phyloP scores from a whole-genome alignment of 2,113 vertebrate species.

The Beaufortia kweichowensis region DNA sequence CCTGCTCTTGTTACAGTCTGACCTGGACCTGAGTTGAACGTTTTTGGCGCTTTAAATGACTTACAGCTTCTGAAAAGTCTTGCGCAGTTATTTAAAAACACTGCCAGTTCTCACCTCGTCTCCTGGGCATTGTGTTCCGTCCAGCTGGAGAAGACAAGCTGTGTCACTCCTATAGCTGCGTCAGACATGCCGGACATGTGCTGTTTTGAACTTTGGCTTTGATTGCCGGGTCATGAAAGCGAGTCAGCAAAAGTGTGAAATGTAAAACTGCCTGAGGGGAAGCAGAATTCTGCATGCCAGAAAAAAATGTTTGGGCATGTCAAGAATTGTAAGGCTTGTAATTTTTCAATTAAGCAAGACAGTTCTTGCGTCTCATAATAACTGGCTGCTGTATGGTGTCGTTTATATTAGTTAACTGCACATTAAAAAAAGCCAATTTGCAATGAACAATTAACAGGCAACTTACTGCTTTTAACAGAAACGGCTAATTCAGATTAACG shows the following conservation, averaged over 20 bases:
- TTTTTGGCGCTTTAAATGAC: slow-evolving; percentile 1
- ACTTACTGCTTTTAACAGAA: neutral
- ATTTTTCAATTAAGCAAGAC: slow-evolving; percentile 7
- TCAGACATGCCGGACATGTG: slow-evolving; percentile 42
- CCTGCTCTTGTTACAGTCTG: too few species aligned
- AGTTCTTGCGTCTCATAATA: neutral
- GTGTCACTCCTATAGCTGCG: slow-evolving; percentile 33
- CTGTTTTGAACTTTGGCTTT: slow-evolving; percentile 52
- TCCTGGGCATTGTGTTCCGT: slow-evolving; percentile 9
- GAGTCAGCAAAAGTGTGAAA: slow-evolving; percentile 47
- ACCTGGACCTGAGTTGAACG: too few species aligned
- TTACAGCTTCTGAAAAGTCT: neutral
- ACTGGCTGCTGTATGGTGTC: slow-evolving; percentile 3
- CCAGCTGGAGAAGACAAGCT: slow-evolving; percentile 39
- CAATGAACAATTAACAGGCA: neutral
- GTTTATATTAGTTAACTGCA: neutral
- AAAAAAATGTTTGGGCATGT: neutral
- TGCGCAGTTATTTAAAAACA: slow-evolving; percentile 14
- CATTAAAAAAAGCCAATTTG: neutral
- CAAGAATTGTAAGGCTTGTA: neutral
- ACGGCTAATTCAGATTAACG: neutral
- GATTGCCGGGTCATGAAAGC: slow-evolving; percentile 40
- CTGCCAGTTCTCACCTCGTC: slow-evolving; percentile 23
- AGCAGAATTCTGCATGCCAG: slow-evolving; percentile 26
- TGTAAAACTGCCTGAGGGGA: slow-evolving; percentile 31